Base-by-base conservation (phyloP, 2,888 invertebrate species). In the Drosophila infuscata region DNA sequence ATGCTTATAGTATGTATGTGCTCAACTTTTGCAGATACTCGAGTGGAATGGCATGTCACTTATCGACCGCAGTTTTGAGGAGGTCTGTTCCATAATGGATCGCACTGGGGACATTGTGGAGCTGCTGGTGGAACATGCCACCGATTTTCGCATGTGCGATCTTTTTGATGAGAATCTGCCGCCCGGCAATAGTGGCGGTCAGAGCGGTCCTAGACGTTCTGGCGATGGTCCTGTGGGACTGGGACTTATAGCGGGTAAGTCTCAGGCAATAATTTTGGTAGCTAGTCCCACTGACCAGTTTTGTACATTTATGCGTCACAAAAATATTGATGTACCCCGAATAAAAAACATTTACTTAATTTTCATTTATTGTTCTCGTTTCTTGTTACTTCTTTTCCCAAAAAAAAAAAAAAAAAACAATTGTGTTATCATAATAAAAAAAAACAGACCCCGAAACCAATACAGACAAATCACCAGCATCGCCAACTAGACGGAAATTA, bases 41-140 rank as follows among this genome's bases (percentile, higher is more conserved):
- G 98, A 98, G 93, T 98, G 98, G 98, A 96, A 97, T 76, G 97
- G 98, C 0, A 96, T 98, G 71, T 96, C 97, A 0, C 94, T 99
- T 71, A 96, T 97, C 57, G 98, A 98, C 94, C 96, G 97, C 82
- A 98, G 97, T 81, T 98, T 98, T 92, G 98, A 99, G 92, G 98
- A 98, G 92, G 97, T 98, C 46, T 96, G 97, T 91, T 96, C 97
- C 69, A 97, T 98, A 83, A 96, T 98, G 94, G 98, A 98, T 92
- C 95, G 96, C 68, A 96, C 97, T 41, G 97, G 97, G 3, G 98
- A 98, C 92, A 95, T 95, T 72, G 97, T 97, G 2, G 98, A 98
- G 90, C 94, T 98, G 71, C 94, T 97, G 57, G 97, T 98, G 62
- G 97, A 98, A 92, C 97, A 97, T 90, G 96, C 96, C 81, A 95